phyloP scores from a whole-genome alignment of 2,113 vertebrate genomes.

The Gopherus evgoodei region DNA sequence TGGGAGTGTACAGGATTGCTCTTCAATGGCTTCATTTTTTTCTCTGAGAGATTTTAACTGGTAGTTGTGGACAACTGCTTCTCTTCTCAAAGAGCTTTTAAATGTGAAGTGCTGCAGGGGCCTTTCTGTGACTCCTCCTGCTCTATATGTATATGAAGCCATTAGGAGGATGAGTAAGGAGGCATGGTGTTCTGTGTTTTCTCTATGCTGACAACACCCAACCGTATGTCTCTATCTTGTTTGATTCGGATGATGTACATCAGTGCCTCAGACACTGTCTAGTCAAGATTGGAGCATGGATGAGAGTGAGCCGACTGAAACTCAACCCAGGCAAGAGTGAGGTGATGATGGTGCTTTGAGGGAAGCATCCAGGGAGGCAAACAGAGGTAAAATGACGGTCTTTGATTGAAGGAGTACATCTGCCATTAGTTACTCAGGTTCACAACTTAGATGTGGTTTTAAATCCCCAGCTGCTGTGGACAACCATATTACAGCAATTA shows the following conservation, averaged over 20 bases:
- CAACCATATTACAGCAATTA: background rate
- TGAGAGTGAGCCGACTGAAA: background rate
- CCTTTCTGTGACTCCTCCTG: background rate
- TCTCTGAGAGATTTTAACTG: background rate
- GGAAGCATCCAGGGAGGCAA: background rate
- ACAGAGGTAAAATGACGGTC: background rate
- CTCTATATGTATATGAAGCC: background rate
- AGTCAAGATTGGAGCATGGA: background rate
- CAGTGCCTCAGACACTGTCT: background rate
- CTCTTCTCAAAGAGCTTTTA: background rate
- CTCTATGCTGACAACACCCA: background rate
- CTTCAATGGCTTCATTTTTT: background rate
- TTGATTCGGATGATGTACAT: background rate
- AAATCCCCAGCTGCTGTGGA: background rate
- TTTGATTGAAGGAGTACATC: background rate
- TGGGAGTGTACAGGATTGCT: background rate
- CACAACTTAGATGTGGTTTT: background rate
- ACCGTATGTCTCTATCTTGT: background rate
- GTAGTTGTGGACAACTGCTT: background rate
- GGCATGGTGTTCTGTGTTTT: background rate
- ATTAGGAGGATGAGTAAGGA: background rate
- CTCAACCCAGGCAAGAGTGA: background rate
- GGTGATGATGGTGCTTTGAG: background rate
- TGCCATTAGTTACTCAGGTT: background rate
- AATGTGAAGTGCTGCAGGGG: background rate